Base-by-base conservation (phyloP, 2,113 vertebrate species). In the Melanerpes aurifrons region DNA sequence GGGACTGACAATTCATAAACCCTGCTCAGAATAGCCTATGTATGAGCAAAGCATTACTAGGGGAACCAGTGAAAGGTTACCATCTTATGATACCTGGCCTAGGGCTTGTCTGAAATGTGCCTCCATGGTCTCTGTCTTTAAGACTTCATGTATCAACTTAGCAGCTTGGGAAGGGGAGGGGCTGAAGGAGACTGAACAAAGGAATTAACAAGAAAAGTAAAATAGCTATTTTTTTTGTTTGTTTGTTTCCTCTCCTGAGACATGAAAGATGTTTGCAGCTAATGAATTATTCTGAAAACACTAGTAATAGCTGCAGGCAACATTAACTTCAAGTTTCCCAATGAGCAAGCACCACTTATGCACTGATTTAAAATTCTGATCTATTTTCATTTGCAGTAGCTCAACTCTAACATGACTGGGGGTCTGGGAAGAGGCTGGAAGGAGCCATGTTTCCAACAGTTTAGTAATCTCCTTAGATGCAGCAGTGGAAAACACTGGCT, bases 221-320 rank as follows among this genome's bases (percentile, higher is more conserved):
- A 87, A 14, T 17, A 93, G 54, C 45, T 81, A 50, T 62, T 89
- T 92, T 86, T 86, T 53, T 53, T 50, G 17, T 50, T 50, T 50
- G 47, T 50, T 92, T 78, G 19, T 94, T 79, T 86, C 53, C 17
- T 81, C 66, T 91, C 66, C 62, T 43, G 57, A 89, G 82, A 94
- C 35, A 66, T 10, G 31, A 48, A 81, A 61, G 54, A 56, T 87
- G 86, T 95, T 92, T 94, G 62, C 85, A 92, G 66, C 67, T 95
- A 94, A 93, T 96, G 31, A 93, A 95, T 95, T 94, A 94, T 93
- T 95, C 89, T 95, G 85, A 94, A 96, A 94, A 81, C 89, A 87
- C 26, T 75, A 50, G 79, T 92, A 88, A 72, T 92, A 90, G 89
- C 79, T 94, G 70, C 89, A 75, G 93, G 93, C 85, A 87, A 78